These are phyloP conservation scores for Pseudotriccus pelzelni DNA, from an alignment of 2,797 vertebrate genomes.

Conservation along the genomic window DNA sequence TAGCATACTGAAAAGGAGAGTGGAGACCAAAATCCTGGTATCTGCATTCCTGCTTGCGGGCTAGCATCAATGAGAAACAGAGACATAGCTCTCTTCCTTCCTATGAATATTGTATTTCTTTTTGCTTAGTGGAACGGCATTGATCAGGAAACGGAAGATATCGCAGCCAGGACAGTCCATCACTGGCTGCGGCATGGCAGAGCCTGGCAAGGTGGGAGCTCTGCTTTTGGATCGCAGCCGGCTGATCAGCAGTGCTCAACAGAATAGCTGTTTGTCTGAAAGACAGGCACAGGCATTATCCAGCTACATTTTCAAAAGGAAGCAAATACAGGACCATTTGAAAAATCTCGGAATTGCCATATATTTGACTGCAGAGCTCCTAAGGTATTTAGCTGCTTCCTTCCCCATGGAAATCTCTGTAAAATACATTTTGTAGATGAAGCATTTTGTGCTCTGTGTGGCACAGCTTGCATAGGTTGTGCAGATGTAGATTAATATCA, in stretches of 20 bases:
- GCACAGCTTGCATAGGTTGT: not conserved
- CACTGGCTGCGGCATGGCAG: not conserved
- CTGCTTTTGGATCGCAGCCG: not conserved
- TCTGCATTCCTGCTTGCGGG: not conserved
- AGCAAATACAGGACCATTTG: not conserved
- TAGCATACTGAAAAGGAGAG: not conserved
- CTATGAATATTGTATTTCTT: not conserved
- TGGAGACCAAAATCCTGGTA: not conserved
- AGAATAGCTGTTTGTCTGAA: not conserved
- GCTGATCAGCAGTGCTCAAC: not conserved
- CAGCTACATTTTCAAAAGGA: not conserved
- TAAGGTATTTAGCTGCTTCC: not conserved
- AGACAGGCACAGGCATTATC: not conserved
- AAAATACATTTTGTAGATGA: not conserved
- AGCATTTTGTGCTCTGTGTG: not conserved
- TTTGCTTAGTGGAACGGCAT: not conserved
- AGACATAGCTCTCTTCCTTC: not conserved
- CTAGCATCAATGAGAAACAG: not conserved
- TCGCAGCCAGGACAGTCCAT: not conserved
- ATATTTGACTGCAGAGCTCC: not conserved
- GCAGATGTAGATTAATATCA: not conserved
- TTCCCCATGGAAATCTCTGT: not conserved
- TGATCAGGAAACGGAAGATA: fast-evolving
- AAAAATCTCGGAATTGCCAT: not conserved
- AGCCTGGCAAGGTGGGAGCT: not conserved